Base-by-base conservation (phyloP, 2,797 vertebrate species). In the Ptychadena robeensis region DNA sequence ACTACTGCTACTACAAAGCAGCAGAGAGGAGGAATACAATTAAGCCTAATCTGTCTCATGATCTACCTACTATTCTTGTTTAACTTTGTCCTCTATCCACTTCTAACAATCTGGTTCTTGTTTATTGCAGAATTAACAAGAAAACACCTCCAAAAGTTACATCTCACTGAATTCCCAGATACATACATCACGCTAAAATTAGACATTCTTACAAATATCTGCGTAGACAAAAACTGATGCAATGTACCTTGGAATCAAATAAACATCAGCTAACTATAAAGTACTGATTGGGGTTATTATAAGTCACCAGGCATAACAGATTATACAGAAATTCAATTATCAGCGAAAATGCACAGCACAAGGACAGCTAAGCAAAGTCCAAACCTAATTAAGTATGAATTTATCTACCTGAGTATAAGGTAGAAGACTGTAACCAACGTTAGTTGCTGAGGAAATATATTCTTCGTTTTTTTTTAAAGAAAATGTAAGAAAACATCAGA, bases 311-410 rank as follows among this genome's bases (percentile, higher is more conserved):
- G 44, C 44, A 53, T 53, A 53, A 7, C 44, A 53, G 44, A 53
- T 53, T 53, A 53, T 53, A n/a, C 44, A 53, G 44, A 53, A 53
- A 53, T 53, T 53, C 18, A 53, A 53, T 53, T 53, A 53, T 53
- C 18, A 53, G 44, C 10, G 44, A 53, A 53, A 53, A 53, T 53
- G 44, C 4, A 53, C n/a, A n/a, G n/a, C n/a, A n/a, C n/a, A 53
- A n/a, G 44, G 44, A 48, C 44, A 48, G 44, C 44, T 22, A n/a
- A 53, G 44, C 44, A 53, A 53, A n/a, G 44, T 53, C 44, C 18
- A 22, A 53, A 22, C 44, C 44, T 22, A 53, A 53, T 53, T 53
- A 22, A 53, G 18, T 15, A n/a, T 53, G 18, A 18, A 53, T 53
- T 53, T 53, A 53, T 53, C 44, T 53, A 53, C 44, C 44, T 53